phyloP scores from a whole-genome alignment of 2,113 vertebrate genomes.

The Callocephalon fimbriatum region DNA sequence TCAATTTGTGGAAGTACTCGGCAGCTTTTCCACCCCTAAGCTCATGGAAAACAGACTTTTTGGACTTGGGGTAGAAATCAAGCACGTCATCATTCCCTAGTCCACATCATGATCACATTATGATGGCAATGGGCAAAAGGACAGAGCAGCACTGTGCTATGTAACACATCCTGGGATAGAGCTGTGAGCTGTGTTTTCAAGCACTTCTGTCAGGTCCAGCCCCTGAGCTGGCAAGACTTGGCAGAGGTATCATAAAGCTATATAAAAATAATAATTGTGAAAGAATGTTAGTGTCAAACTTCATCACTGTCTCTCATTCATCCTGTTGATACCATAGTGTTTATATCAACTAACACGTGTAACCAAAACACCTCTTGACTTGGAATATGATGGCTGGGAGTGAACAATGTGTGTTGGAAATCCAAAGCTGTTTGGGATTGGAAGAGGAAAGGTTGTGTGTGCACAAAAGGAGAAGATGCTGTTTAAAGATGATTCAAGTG shows the following conservation, averaged over 20 bases:
- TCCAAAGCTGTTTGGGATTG: not conserved
- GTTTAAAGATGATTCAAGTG: not conserved
- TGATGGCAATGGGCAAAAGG: not conserved
- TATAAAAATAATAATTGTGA: too few species aligned
- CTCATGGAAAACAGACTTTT: not conserved
- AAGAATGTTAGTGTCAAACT: not conserved
- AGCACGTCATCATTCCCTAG: not conserved
- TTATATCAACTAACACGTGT: not conserved
- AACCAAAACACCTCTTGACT: not conserved
- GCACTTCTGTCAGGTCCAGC: not conserved
- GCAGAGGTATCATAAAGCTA: not conserved
- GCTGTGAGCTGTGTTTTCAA: not conserved
- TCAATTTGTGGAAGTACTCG: not conserved
- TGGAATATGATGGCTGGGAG: not conserved
- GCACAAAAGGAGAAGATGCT: not conserved
- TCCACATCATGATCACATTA: accelerated
- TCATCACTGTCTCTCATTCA: not conserved
- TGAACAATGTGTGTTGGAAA: not conserved
- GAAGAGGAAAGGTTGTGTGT: not conserved
- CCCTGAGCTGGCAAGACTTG: not conserved
- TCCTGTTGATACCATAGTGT: not conserved
- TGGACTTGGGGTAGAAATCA: not conserved
- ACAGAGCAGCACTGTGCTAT: not conserved
- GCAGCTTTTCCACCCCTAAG: not conserved
- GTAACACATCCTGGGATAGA: not conserved